Base-by-base conservation (phyloP, 2,888 invertebrate genomes). In the Fragum sueziense region DNA sequence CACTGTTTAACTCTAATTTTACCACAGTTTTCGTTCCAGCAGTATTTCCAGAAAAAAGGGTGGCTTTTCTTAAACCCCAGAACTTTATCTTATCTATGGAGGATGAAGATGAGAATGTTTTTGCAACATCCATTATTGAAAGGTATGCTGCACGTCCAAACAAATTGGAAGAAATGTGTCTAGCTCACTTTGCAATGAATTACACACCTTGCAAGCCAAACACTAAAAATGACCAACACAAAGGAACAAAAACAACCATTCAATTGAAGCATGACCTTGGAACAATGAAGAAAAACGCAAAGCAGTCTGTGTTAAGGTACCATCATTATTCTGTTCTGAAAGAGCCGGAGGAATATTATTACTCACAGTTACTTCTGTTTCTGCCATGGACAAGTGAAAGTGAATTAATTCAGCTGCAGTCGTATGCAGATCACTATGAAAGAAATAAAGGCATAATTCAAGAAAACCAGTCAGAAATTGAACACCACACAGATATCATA, bases 131-230 rank as follows among this genome's bases (percentile, higher is more conserved):
- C 61, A 82, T 82, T 57, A 62, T 67, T 69, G 85, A 82, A 29
- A 82, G 74, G 54, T 85, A 85, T 74, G 47, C 78, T n/a, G 54
- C 67, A 14, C 31, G 76, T 17, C 80, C 80, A 47, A 22, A 74
- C 25, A 61, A 2, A 20, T 29, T 91, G n/a, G 80, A 80, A 51
- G 25, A 78, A 27, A 68, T 72, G 14, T 82, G 73, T 27, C 67
- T 82, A 31, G 85, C 80, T 31, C 79, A 80, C n/a, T 85, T 85
- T 73, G 76, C 57, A 3, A 31, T 76, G n/a, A 70, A 79, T 27
- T 80, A 79, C 67, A 68, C 52, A 52, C 22, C n/a, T n/a, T 14
- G 22, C n/a, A 52, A n/a, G 6, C n/a, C 9, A 14, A 52, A 6
- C 52, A 9, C 14, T 52, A n/a, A 22, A 7, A 14, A n/a, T 52